Evolutionary conservation across 2,113 vertebrate species (phyloP), one percentile per base, ranked within the genome.

Genomic region (Casuarius casuarius): DNA sequence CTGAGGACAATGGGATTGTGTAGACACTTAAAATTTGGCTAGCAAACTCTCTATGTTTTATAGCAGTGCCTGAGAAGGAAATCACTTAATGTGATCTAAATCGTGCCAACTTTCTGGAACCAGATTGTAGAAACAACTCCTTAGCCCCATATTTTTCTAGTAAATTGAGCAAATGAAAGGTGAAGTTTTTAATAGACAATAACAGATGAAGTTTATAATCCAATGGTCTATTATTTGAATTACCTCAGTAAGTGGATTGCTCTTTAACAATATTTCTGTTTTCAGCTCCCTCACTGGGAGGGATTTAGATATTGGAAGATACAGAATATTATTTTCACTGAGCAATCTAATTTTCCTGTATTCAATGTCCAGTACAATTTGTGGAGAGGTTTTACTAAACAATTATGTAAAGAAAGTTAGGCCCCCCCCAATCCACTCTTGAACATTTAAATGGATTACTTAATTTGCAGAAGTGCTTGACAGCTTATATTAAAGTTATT

Each of bases 401-500:
- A 77, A 42, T 89, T 89, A 42, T 38, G 17, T 78, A 51, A 95
- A 71, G 12, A 56, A 95, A 67, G 12, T 56, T 87, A 38, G 75
- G 7, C 29, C 94, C 40, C 29, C 44, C 80, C 33, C 76, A n/a
- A 54, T 76, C 62, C 13, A 5, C 26, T 82, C 35, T 59, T 79
- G 62, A 75, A n/a, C 62, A 59, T 94, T 84, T 84, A 91, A 89
- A 91, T 94, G 46, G 84, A 87, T 93, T 92, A 62, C 67, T 49
- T 96, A 78, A 89, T 95, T 95, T 95, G 94, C 77, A 79, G 77
- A 91, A 92, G 52, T 73, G 44, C 56, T 61, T 21, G 35, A 28
- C 44, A 76, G 58, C 56, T 91, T 44, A 44, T 10, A 79, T 84
- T 93, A 72, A 52, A 74, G 4, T 74, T 72, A 87, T 56, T 92